phyloP scores from a whole-genome alignment of 92 coral and sea anemone genomes.

The Diadumene lineata region DNA sequence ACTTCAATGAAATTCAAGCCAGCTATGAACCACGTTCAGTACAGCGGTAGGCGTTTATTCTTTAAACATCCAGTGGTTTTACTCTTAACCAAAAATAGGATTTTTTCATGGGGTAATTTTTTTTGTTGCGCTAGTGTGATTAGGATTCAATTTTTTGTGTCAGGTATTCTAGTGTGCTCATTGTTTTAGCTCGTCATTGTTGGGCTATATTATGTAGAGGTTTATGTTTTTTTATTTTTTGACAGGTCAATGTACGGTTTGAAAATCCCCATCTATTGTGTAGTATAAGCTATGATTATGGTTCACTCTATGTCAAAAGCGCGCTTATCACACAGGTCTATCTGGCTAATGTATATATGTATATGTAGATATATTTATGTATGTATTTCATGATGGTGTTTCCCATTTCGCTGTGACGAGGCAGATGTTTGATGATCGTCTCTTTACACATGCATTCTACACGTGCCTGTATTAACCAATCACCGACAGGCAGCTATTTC shows the following conservation, averaged over 20 bases:
- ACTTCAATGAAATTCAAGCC: conserved; percentile 84
- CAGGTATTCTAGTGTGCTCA: not conserved
- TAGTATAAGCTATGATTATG: not conserved
- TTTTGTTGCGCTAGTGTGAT: conserved; percentile 1
- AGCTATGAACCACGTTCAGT: conserved; percentile 79
- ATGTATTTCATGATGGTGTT: conserved; percentile 64
- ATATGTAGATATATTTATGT: not conserved
- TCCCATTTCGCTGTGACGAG: conserved; percentile 63
- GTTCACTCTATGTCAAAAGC: not conserved
- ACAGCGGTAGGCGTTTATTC: conserved; percentile 66
- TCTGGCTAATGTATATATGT: not conserved
- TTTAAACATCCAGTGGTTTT: conserved; percentile 1
- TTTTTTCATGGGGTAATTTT: not conserved
- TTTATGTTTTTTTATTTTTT: not conserved
- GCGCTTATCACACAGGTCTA: conserved; percentile 1
- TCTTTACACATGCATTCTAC: conserved; percentile 67
- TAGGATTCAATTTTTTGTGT: conserved; percentile 20
- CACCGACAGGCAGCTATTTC: conserved; percentile 17
- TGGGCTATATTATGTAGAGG: not conserved
- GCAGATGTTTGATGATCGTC: conserved; percentile 81
- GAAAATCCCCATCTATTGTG: not conserved
- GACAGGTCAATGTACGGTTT: not conserved
- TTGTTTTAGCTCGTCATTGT: conserved; percentile 9
- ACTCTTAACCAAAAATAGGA: not conserved
- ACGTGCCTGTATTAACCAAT: conserved; percentile 48